These are phyloP conservation scores for Syngnathus scovelli DNA, from an alignment of 2,113 vertebrate genomes.

Conservation along the genomic window DNA sequence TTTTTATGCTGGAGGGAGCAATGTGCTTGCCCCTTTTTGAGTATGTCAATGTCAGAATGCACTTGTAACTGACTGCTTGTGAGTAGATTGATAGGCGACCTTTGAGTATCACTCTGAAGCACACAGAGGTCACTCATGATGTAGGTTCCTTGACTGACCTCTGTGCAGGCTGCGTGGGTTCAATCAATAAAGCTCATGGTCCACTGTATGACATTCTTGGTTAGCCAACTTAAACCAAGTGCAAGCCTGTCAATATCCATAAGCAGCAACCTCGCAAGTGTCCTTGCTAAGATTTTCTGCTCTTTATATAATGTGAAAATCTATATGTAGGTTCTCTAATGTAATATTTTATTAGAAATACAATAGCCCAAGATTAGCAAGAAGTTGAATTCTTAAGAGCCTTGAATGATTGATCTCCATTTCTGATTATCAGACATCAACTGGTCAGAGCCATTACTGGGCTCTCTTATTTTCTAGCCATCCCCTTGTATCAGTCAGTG, in stretches of 20 bases:
- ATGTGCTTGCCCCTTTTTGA: not conserved
- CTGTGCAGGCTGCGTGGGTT: conserved; percentile 15
- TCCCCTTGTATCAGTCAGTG: conserved; percentile 16
- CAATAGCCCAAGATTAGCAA: not conserved
- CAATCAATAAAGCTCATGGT: conserved; percentile 43
- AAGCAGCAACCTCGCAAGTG: conserved; percentile 19
- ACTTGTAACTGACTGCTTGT: not conserved
- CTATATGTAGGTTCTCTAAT: not conserved
- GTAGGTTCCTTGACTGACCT: not conserved
- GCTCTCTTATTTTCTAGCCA: conserved; percentile 16
- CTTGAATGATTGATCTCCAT: not conserved
- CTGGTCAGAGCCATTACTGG: conserved; percentile 27
- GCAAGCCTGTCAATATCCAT: conserved; percentile 46
- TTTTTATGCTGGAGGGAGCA: not conserved
- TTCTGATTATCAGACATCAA: not conserved
- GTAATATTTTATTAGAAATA: not conserved
- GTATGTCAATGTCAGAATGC: not conserved
- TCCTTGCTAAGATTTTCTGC: not conserved
- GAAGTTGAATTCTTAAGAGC: not conserved
- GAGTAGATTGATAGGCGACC: not conserved
- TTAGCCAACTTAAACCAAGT: conserved; percentile 37
- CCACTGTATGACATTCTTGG: conserved; percentile 42
- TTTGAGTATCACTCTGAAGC: not conserved
- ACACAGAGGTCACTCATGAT: not conserved
- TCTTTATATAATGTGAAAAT: not conserved